These are phyloP conservation scores for Leucoraja erinaceus DNA, from an alignment of 2,113 vertebrate genomes.

Conservation along the genomic window DNA sequence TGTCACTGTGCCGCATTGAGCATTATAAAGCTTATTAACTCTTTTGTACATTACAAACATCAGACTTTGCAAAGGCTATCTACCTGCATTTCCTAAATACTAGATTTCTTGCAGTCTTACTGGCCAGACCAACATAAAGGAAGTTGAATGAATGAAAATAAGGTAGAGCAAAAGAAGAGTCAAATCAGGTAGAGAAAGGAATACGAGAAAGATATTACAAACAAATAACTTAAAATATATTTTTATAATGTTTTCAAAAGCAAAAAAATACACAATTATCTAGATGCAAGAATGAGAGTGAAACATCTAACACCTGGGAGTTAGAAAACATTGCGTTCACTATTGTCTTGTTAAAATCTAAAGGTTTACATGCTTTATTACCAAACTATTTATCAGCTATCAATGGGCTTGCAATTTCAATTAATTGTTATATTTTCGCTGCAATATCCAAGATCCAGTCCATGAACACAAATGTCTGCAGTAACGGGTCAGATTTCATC, in stretches of 20 bases:
- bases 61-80: background rate
- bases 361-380: background rate
- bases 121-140: background rate
- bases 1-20: background rate
- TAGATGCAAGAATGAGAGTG: background rate
- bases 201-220: background rate
- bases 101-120: background rate
- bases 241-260: background rate
- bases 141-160: background rate
- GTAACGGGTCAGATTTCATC: background rate
- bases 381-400: background rate
- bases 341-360: background rate
- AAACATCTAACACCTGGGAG: background rate
- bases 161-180: background rate
- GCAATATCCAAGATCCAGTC: background rate
- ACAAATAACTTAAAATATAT: background rate
- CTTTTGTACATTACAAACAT: background rate
- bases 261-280: background rate
- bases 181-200: background rate
- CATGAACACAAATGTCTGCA: background rate
- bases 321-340: background rate
- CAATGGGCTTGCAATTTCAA: background rate
- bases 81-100: background rate
- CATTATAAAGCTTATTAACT: background rate
- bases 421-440: background rate